A percentile compares a stretch with the other conserved stretches of the same genome.
Conservation (phyloP, 1,140 invertebrate genomes). For the Mactra quadrangularis region DNA sequence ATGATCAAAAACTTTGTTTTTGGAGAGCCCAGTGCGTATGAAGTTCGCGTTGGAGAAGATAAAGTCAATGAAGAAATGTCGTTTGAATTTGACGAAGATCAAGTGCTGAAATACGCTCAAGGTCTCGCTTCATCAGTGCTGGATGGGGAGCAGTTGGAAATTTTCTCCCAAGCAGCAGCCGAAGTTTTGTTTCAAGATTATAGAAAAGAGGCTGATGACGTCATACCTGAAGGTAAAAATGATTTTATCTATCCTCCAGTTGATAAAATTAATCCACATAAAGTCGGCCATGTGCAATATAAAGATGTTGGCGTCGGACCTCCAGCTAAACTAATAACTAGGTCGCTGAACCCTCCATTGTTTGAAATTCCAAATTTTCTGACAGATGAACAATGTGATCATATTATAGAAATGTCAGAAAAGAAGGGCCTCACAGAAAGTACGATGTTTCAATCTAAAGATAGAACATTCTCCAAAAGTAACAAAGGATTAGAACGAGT, state of each 20-base stretch:
- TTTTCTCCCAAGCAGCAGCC: no score
- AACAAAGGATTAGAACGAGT: background rate
- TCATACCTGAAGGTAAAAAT: background rate
- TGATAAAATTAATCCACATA: background rate
- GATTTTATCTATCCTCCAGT: slow-evolving; percentile 35
- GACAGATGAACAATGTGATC: slow-evolving; percentile 34
- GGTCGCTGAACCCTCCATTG: slow-evolving; percentile 19
- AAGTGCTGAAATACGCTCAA: no score
- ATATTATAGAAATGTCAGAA: slow-evolving; percentile 32
- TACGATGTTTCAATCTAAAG: background rate
- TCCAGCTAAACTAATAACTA: slow-evolving; percentile 10
- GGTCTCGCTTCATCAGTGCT: no score
- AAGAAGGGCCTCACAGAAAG: slow-evolving; percentile 30
- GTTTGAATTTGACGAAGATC: no score
- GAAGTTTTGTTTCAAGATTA: no score
- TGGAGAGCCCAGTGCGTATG: no score
- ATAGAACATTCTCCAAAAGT: background rate
- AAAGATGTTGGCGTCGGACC: slow-evolving; percentile 1
- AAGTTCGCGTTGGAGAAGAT: no score
- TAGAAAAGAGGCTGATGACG: no score
- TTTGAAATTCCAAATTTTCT: slow-evolving; percentile 55
- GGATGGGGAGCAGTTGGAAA: no score
- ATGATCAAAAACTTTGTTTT: no score
- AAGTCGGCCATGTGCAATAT: slow-evolving; percentile 11
- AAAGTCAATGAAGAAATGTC: no score